Evolutionary conservation across 2,797 vertebrate genomes (phyloP).

Genomic region (Chiloscyllium punctatum): DNA sequence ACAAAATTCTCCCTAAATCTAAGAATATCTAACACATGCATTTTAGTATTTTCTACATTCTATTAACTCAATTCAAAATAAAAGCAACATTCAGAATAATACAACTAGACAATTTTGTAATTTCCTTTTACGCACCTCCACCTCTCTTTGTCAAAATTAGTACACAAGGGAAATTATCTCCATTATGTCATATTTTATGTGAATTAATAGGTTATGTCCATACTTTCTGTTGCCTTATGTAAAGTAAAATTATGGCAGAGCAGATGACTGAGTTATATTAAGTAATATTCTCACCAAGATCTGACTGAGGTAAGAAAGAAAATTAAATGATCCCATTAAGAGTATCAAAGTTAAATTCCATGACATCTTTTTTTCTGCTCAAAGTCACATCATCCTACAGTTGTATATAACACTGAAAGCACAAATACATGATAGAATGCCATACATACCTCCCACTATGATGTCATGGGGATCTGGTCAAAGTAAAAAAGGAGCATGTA

Average conservation of each 20-base stretch:
- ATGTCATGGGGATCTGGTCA: too few species aligned
- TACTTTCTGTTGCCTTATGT: constrained; percentile 58
- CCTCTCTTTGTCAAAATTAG: neutral
- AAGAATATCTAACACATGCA: neutral
- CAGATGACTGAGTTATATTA: constrained; percentile 57
- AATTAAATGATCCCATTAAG: neutral
- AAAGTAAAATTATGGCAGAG: constrained; percentile 54
- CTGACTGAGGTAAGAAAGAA: neutral
- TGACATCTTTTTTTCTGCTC: neutral
- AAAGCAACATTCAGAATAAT: neutral
- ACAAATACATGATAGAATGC: too few species aligned
- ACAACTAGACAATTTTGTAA: neutral
- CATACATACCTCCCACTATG: too few species aligned
- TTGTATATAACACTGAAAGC: too few species aligned
- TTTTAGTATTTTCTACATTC: neutral
- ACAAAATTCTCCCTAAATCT: neutral
- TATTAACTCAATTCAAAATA: neutral
- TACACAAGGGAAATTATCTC: constrained; percentile 35
- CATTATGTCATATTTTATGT: constrained; percentile 55
- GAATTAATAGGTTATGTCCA: constrained; percentile 65
- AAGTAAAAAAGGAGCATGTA: too few species aligned
- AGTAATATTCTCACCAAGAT: neutral
- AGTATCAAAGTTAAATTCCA: neutral
- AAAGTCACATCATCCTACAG: neutral
- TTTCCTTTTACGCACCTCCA: neutral